These are phyloP conservation scores for Micrastur ruficollis DNA, from an alignment of 2,797 vertebrate genomes.

Conservation along the genomic window DNA sequence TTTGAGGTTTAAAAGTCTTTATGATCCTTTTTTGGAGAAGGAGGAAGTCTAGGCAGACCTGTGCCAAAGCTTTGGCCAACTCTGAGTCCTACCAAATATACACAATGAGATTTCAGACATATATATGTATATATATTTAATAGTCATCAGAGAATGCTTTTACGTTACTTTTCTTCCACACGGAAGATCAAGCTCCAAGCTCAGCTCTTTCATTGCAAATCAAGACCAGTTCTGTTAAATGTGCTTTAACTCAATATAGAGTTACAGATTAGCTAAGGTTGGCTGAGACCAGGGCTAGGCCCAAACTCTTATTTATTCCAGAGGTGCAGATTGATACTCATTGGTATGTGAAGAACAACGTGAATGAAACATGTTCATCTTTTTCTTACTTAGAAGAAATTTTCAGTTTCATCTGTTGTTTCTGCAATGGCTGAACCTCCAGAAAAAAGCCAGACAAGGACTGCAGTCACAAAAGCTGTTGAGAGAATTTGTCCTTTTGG, in stretches of 20 bases:
- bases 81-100: background rate
- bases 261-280: background rate
- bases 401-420: background rate
- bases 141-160: background rate
- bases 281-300: background rate
- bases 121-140: background rate
- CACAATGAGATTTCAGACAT: background rate
- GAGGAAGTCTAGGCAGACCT: background rate
- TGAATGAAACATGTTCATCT: background rate
- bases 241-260: background rate
- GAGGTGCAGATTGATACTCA: background rate
- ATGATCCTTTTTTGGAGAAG: background rate
- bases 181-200: background rate
- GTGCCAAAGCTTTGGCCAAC: background rate
- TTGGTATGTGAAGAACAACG: background rate
- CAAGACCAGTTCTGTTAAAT: background rate
- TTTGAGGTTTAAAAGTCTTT: background rate
- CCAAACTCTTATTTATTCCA: background rate
- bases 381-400: background rate
- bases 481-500: slow-evolving; percentile 82
- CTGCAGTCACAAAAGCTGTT: slow-evolving; percentile 74
- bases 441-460: slow-evolving; percentile 60
- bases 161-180: background rate
- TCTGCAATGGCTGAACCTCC: background rate
- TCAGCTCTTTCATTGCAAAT: background rate